Conservation (phyloP, 2,113 vertebrate species). For the Anseranas semipalmata region DNA sequence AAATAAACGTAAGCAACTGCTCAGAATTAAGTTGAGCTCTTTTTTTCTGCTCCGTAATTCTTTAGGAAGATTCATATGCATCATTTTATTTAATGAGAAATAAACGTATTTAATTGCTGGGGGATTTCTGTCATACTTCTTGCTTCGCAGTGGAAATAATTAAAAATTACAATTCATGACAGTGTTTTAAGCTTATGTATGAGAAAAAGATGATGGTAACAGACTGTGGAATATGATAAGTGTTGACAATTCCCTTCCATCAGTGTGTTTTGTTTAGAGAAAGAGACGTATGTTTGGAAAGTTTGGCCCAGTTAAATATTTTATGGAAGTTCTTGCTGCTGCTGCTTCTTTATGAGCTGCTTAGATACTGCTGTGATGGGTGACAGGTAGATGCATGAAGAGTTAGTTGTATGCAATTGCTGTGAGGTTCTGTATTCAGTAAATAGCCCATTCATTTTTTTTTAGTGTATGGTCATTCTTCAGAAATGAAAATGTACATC, state of each 20-base stretch:
- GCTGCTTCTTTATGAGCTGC: not conserved
- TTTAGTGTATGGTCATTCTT: not conserved
- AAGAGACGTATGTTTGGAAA: not conserved
- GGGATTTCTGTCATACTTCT: not conserved
- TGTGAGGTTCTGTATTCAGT: not conserved
- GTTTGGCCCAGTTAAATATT: not conserved
- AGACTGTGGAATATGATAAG: not conserved
- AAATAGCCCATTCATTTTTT: rapidly evolving
- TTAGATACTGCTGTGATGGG: not conserved
- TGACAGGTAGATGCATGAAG: not conserved
- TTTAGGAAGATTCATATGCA: not conserved
- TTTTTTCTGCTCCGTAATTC: not conserved
- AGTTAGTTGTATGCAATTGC: not conserved
- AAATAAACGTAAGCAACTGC: not conserved
- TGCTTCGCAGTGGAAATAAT: not conserved
- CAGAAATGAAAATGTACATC: not conserved
- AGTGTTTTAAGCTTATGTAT: not conserved
- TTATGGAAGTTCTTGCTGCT: not conserved
- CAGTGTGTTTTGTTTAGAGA: not conserved
- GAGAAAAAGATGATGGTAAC: not conserved
- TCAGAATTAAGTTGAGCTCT: not conserved
- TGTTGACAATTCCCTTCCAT: not conserved
- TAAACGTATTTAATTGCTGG: not conserved
- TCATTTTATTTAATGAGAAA: not conserved
- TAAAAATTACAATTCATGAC: not conserved